Evolutionary conservation across 2,888 invertebrate species (phyloP).

Genomic region (Ariolimax columbianus): DNA sequence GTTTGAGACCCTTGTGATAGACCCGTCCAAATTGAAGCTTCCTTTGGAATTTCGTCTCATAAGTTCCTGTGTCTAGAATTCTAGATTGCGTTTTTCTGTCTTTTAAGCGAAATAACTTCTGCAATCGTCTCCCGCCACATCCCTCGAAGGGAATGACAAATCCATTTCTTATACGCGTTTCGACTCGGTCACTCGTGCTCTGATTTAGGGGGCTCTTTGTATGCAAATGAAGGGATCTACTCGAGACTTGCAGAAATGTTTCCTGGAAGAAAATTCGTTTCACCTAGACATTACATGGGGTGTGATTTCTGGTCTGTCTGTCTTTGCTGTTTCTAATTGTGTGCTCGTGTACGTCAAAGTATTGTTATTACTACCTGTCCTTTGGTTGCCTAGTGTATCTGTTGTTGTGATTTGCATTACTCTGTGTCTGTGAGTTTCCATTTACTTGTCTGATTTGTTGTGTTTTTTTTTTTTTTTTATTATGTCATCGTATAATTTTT

Average conservation of each 20-base stretch:
- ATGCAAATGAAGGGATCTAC: conserved; percentile 28
- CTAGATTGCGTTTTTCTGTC: background rate
- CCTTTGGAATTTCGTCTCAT: background rate
- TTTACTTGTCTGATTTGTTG: background rate
- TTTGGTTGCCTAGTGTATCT: background rate
- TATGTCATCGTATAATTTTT: background rate
- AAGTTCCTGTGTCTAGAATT: background rate
- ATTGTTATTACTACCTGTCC: background rate
- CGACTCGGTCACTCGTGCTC: background rate
- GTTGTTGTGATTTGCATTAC: background rate
- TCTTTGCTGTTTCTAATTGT: background rate
- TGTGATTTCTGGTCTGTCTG: conserved; percentile 7
- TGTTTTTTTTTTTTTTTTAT: background rate
- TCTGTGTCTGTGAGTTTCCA: background rate
- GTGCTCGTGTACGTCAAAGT: background rate
- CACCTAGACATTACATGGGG: background rate
- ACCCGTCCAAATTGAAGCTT: no score
- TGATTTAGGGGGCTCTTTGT: background rate
- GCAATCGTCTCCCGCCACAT: no score
- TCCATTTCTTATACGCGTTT: background rate
- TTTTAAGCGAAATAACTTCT: background rate
- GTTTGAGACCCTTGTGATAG: no score
- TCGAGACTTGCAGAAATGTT: background rate
- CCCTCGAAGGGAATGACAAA: background rate
- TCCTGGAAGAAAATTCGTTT: background rate